Conservation (phyloP, 2,888 invertebrate genomes). For the Maniola hyperantus region DNA sequence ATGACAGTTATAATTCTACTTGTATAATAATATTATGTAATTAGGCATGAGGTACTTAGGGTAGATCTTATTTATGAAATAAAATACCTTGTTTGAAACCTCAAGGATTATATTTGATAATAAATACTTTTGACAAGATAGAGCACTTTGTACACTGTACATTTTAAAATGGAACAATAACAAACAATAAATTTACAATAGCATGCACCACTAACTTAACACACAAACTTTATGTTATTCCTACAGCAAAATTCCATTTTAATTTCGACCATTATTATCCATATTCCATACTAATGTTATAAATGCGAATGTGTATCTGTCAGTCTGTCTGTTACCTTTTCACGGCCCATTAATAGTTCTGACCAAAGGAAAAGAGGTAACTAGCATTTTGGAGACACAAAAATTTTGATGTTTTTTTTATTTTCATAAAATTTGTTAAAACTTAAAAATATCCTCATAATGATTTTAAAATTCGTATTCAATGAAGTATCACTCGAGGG, state of each 20-base stretch:
- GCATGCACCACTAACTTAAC: not conserved
- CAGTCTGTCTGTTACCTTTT: too few relatives aligned
- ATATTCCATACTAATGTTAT: too few relatives aligned
- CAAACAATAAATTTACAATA: constrained; percentile 14
- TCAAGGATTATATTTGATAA: constrained; percentile 74
- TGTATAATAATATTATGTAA: constrained; percentile 41
- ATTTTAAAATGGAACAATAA: constrained; percentile 49
- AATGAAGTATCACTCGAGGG: too few relatives aligned
- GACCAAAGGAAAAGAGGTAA: too few relatives aligned
- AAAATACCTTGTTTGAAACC: constrained; percentile 51
- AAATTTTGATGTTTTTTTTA: too few relatives aligned
- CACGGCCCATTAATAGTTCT: too few relatives aligned
- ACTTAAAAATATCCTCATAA: too few relatives aligned
- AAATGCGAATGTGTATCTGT: too few relatives aligned
- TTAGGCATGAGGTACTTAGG: constrained; percentile 45
- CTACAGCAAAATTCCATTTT: not conserved
- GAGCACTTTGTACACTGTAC: constrained; percentile 77
- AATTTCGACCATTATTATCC: not conserved
- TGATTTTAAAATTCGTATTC: too few relatives aligned
- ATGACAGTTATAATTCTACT: constrained; percentile 53
- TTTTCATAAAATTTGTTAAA: too few relatives aligned
- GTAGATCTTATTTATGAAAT: constrained; percentile 47
- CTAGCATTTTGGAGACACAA: too few relatives aligned
- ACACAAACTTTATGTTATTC: not conserved
- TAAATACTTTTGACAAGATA: constrained; percentile 82